These are phyloP conservation scores for Drosophila ezoana DNA, from an alignment of 2,888 invertebrate species.

Conservation along the genomic window DNA sequence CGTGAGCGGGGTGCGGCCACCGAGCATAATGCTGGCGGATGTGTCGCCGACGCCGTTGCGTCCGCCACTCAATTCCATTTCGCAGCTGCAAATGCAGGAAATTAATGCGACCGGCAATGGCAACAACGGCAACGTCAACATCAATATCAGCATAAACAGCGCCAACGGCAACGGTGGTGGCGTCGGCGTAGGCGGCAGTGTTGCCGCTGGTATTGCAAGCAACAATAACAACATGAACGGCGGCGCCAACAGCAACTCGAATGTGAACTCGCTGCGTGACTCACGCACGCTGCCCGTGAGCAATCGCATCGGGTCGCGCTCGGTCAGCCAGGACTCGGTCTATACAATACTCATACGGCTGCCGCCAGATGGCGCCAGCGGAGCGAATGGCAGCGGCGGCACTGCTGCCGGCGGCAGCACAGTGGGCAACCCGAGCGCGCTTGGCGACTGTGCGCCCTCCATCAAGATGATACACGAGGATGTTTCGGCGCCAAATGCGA, in stretches of 20 bases:
- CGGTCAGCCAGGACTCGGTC: slow-evolving; percentile 90
- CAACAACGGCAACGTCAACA: slow-evolving; percentile 21
- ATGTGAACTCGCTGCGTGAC: slow-evolving; percentile 85
- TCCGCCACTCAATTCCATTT: slow-evolving; percentile 85
- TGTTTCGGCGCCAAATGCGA: slow-evolving; percentile 81
- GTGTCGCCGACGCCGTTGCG: slow-evolving; percentile 84
- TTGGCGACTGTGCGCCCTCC: slow-evolving; percentile 87
- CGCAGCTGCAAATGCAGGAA: slow-evolving; percentile 84
- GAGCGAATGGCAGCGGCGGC: slow-evolving; percentile 72
- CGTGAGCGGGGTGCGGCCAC: slow-evolving; percentile 86
- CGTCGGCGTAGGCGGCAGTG: neutral
- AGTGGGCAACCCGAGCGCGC: slow-evolving; percentile 23
- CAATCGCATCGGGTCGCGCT: slow-evolving; percentile 87
- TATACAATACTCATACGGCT: slow-evolving; percentile 97
- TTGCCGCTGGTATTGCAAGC: neutral
- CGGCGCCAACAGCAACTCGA: slow-evolving; percentile 10
- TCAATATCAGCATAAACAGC: slow-evolving; percentile 19
- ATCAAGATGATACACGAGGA: slow-evolving; percentile 95
- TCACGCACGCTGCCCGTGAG: slow-evolving; percentile 88
- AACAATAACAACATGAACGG: slow-evolving; percentile 6
- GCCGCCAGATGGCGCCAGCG: slow-evolving; percentile 87
- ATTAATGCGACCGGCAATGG: slow-evolving; percentile 68
- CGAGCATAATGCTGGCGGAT: slow-evolving; percentile 84
- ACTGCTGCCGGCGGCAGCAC: slow-evolving; percentile 12
- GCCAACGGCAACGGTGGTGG: slow-evolving; percentile 38